Evolutionary conservation across 2,113 vertebrate species (phyloP).

Genomic region (Callipepla californica): DNA sequence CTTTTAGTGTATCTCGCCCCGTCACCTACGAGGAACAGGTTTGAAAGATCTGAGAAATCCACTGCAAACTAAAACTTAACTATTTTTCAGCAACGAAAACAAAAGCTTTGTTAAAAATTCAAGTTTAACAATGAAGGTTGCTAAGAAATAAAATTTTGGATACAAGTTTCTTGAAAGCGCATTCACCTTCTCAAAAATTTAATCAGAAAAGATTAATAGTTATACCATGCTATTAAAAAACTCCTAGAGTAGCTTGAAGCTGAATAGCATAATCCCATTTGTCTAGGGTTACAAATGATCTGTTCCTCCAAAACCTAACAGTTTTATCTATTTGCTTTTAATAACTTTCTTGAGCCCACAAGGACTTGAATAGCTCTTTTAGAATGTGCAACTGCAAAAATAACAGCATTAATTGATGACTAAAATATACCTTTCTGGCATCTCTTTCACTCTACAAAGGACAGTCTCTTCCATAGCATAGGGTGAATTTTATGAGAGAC

Average conservation of each 20-base stretch:
- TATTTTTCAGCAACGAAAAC: background rate
- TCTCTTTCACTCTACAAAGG: background rate
- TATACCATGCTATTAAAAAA: background rate
- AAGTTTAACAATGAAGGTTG: background rate
- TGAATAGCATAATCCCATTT: background rate
- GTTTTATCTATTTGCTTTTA: background rate
- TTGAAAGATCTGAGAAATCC: background rate
- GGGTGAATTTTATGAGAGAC: background rate
- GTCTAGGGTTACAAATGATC: background rate
- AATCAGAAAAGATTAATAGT: background rate
- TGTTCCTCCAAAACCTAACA: background rate
- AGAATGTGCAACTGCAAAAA: background rate
- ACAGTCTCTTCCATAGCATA: background rate
- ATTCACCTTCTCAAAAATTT: background rate
- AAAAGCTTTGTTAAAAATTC: background rate
- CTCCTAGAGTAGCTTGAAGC: background rate
- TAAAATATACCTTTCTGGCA: background rate
- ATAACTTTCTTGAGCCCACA: background rate
- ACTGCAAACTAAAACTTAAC: background rate
- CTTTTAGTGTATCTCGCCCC: constrained; percentile 88
- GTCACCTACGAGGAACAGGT: constrained; percentile 84
- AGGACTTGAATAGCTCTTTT: background rate
- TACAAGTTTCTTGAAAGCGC: background rate
- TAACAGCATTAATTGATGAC: background rate
- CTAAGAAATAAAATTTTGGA: background rate